Percentiles rank a stretch among this genome's conserved stretches.
Conservation (phyloP, 1,140 invertebrate genomes). For the Arion vulgaris region DNA sequence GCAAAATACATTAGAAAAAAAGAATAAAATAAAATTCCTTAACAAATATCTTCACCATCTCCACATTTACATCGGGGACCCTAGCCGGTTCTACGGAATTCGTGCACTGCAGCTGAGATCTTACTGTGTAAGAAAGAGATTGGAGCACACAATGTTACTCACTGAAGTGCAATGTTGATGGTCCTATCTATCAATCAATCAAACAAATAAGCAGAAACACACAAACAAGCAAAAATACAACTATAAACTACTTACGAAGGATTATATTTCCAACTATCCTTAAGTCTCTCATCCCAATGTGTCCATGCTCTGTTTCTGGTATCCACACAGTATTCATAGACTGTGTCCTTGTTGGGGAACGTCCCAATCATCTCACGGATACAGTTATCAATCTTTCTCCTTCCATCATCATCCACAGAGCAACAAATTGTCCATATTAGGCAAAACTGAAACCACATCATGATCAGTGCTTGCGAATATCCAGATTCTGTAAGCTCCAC, state of each 20-base stretch:
- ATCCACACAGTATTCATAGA: constrained; percentile 91
- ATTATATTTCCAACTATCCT: constrained; percentile 81
- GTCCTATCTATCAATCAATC: too few species aligned
- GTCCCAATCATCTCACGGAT: constrained; percentile 86
- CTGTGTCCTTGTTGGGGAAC: constrained; percentile 86
- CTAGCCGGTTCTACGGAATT: too few species aligned
- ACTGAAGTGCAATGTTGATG: too few species aligned
- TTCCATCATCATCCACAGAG: constrained; percentile 84
- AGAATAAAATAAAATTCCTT: too few species aligned
- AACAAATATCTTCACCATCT: too few species aligned
- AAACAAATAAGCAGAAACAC: too few species aligned
- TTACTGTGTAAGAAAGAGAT: too few species aligned
- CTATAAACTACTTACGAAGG: constrained; percentile 75
- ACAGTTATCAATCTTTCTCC: constrained; percentile 84
- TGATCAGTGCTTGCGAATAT: constrained; percentile 76
- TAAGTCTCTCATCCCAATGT: constrained; percentile 85
- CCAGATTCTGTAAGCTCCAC: constrained; percentile 66
- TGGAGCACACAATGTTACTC: too few species aligned
- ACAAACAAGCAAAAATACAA: too few species aligned
- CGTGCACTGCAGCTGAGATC: too few species aligned
- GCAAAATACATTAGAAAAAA: too few species aligned
- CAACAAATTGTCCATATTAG: constrained; percentile 88
- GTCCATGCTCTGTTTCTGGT: constrained; percentile 79
- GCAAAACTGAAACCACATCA: constrained; percentile 84
- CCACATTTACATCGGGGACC: too few species aligned